Conservation (phyloP, 2,113 vertebrate species). For the Nymphicus hollandicus region DNA sequence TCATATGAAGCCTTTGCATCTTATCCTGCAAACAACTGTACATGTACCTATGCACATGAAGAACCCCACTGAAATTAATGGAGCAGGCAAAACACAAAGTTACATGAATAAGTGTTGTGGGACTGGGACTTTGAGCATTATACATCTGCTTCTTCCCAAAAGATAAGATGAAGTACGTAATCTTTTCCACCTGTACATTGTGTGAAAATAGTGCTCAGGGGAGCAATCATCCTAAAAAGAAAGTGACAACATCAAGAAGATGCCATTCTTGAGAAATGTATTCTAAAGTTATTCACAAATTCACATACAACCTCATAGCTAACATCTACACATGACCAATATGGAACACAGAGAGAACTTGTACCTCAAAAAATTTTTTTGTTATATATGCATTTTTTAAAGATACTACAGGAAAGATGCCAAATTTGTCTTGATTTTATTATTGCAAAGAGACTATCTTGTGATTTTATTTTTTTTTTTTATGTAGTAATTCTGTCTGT, state of each 20-base stretch:
- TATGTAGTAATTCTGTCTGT: conserved; percentile 26
- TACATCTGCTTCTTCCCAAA: neutral
- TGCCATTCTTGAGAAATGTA: neutral
- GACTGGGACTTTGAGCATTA: neutral
- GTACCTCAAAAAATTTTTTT: accelerated
- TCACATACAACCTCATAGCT: neutral
- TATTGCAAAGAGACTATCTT: conserved; percentile 2
- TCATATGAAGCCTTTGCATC: neutral
- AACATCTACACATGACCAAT: neutral
- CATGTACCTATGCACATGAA: accelerated
- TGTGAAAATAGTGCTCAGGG: neutral
- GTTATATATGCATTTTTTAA: neutral
- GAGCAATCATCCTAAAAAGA: neutral
- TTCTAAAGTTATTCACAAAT: neutral
- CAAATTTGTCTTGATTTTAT: neutral
- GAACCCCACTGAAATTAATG: neutral
- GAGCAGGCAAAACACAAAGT: neutral
- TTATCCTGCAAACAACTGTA: neutral
- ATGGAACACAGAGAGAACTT: neutral
- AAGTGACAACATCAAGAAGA: neutral
- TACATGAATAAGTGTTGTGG: neutral
- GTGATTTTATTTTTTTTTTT: neutral
- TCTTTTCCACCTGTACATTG: neutral
- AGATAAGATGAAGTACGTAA: neutral
- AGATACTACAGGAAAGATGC: neutral